These are phyloP conservation scores for Drosophila austrosaltans DNA, from an alignment of 2,888 invertebrate species.

Conservation along the genomic window DNA sequence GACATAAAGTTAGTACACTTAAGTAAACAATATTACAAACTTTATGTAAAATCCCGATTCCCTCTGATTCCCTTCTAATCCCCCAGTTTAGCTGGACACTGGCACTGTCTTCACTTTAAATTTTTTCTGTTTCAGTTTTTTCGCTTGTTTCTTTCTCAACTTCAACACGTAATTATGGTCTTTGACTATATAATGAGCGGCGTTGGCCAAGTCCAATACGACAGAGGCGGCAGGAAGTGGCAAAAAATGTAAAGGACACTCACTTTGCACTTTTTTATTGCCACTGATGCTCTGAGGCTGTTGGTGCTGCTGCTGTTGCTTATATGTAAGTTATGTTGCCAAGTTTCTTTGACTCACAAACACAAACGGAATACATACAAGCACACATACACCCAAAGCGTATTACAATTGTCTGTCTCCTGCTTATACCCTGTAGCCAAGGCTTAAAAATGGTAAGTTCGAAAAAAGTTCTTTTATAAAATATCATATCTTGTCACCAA, in stretches of 20 bases:
- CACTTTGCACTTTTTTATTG: slow-evolving; percentile 72
- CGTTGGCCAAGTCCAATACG: slow-evolving; percentile 63
- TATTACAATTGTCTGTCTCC: slow-evolving; percentile 59
- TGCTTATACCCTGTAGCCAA: not conserved
- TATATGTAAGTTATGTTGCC: slow-evolving; percentile 71
- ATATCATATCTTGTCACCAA: not conserved
- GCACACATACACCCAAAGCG: slow-evolving; percentile 33
- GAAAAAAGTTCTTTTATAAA: not conserved
- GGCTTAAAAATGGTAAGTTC: not conserved
- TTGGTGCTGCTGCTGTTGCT: slow-evolving; percentile 28
- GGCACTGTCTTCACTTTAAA: slow-evolving; percentile 3
- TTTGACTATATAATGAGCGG: slow-evolving; percentile 77
- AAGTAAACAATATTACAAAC: slow-evolving; percentile 4
- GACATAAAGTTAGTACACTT: not conserved
- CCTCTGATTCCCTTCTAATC: not conserved
- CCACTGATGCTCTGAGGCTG: slow-evolving; percentile 48
- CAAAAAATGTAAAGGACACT: slow-evolving; percentile 71
- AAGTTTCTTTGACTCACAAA: slow-evolving; percentile 54
- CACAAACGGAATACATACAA: slow-evolving; percentile 37
- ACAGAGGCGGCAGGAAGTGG: slow-evolving; percentile 62
- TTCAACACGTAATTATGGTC: slow-evolving; percentile 79
- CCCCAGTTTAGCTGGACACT: not conserved
- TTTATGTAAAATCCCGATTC: not conserved
- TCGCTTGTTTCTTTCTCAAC: slow-evolving; percentile 49
- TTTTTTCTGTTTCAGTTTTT: slow-evolving; percentile 25